Base-by-base conservation (phyloP, 2,113 vertebrate genomes). In the Sarotherodon lohbergeri region DNA sequence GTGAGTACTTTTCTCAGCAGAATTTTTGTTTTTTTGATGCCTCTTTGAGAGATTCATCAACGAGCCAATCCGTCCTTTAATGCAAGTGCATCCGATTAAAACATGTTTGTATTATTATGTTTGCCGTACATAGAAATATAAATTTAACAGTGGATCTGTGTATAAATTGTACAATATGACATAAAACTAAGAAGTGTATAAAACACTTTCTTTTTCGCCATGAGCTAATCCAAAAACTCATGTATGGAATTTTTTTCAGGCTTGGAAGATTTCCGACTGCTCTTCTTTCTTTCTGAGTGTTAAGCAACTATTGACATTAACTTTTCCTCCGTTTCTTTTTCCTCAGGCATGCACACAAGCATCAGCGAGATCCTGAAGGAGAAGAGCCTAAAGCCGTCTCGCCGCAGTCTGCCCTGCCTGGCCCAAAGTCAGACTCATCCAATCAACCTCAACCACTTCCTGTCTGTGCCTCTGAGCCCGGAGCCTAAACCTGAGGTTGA, bases 361-460 rank as follows among this genome's bases (percentile, higher is more conserved):
- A 98, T 98, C 96, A 99, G 98, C 27, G 98, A 98, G 92, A 98
- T 98, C 54, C 96, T 97, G 89, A 99, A 98, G 91, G 98, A 98
- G 81, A 97, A 98, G 66, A 97, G 97, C 2, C 92, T 99, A 84
- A 99, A 98, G 88, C 98, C 98, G 0, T 98, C 98, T 14, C 96
- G 98, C 89, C 97, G 98, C 96, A 99, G 98, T 78, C 95, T 99
- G 95, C 98, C 98, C 87, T 99, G 98, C 89, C 96, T 99, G 1
- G 97, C 96, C 50, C 98, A 99, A 93, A 99, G 97, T 93, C 98
- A 97, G 56, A 98, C 98, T 1, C 97, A 98, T 79, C 98, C 98
- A 6, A 96, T 97, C 91, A 98, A 97, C 92, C 97, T 99, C 95
- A 98, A 97, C 96, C 98, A 97, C 83, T 98, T 98, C 76, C 97